Conservation (phyloP, 2,888 invertebrate species). For the Crioceris asparagi region DNA sequence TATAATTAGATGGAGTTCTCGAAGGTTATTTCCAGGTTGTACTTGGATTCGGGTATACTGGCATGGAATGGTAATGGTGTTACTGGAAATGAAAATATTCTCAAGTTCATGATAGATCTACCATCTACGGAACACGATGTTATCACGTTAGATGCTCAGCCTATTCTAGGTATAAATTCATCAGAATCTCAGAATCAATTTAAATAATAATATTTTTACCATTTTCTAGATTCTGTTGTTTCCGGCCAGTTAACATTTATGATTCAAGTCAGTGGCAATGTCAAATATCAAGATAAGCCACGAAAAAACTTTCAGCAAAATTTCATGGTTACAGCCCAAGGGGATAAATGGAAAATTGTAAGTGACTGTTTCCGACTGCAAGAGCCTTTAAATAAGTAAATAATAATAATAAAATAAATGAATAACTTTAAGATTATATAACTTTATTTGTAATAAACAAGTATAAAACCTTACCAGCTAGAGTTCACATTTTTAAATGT, state of each 20-base stretch:
- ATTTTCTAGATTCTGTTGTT: slow-evolving; percentile 54
- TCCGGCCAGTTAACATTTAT: slow-evolving; percentile 69
- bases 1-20: slow-evolving; percentile 20
- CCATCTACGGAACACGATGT: slow-evolving; percentile 71
- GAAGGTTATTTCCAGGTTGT: slow-evolving; percentile 70
- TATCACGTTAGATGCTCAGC: slow-evolving; percentile 78
- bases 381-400: slow-evolving; percentile 35
- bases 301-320: slow-evolving; percentile 70
- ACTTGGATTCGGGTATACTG: slow-evolving; percentile 71
- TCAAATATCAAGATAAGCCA: slow-evolving; percentile 54
- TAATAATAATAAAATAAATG: slow-evolving; percentile 9
- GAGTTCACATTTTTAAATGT: no score
- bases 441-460: slow-evolving; percentile 20
- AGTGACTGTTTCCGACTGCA: slow-evolving; percentile 80
- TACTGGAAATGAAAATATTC: slow-evolving; percentile 68
- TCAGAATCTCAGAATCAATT: not conserved
- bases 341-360: slow-evolving; percentile 89
- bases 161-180: slow-evolving; percentile 48
- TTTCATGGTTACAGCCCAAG: slow-evolving; percentile 77
- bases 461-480: slow-evolving; percentile 26
- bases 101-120: slow-evolving; percentile 74
- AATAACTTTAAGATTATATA: slow-evolving; percentile 13
- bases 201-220: slow-evolving; percentile 2
- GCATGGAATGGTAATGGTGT: slow-evolving; percentile 91
- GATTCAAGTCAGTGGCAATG: slow-evolving; percentile 73